Evolutionary conservation across 2,113 vertebrate genomes (phyloP), one percentile per base, ranked within the genome.

Genomic region (Poecile atricapillus): DNA sequence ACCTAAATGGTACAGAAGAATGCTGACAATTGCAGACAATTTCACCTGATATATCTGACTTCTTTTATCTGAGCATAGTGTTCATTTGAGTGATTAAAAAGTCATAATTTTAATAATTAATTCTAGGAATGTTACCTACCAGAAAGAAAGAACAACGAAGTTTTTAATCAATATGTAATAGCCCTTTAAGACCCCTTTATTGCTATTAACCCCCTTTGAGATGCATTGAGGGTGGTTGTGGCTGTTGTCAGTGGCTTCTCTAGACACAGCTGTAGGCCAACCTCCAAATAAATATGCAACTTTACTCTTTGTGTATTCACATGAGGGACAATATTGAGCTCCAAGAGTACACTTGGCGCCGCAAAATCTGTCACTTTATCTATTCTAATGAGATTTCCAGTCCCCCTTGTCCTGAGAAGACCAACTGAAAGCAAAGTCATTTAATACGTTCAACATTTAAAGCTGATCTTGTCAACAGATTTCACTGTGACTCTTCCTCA

Each of bases 401-500:
- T 37, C 62, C 65, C 3, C 0, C 49, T 88, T 63, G 60, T 44
- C 30, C 53, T 65, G 69, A 87, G 63, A 83, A 2, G 6, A 93
- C 37, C 44, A 87, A 56, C 47, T 73, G 56, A 93, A 74, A 94
- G 58, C 73, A 63, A 71, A 92, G 71, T 68, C 43, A 89, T 70
- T 83, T 74, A 94, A 81, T 90, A 71, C 1, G 7, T 53, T 50
- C 67, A 88, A 60, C 33, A 59, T 91, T 95, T 91, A 83, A 89
- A 88, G 33, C 19, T 75, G 50, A 60, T 95, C 76, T 84, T 87
- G 65, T 90, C 90, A 81, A 73, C 83, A 86, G 65, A 63, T 33
- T 84, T 78, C 52, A 35, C 60, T 68, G 17, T 49, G 75, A 91
- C 65, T 95, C 70, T 96, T 97, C 95, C 89, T 93, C 78, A 68